Evolutionary conservation across 2,797 vertebrate genomes (phyloP), one percentile per base, ranked within the genome.

Genomic region (Danio jaintianensis): DNA sequence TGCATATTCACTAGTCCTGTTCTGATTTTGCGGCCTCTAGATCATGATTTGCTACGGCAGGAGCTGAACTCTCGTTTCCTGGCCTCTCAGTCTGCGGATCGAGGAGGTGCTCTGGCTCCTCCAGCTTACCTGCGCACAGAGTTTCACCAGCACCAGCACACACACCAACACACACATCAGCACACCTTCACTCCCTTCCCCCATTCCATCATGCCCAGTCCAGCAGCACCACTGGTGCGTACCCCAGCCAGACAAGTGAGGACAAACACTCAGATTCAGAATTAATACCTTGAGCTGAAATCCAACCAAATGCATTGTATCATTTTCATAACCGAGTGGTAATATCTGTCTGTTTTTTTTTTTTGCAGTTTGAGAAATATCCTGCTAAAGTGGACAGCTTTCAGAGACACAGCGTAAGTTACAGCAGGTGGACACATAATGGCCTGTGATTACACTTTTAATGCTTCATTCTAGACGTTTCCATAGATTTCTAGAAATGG

Each of bases 111-210:
- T 1, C 90, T 98, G 85, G 96, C 96, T 74, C 96, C 97, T 0
- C 96, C 97, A 0, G 96, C 96, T 2, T 99, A 98, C 95, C 94
- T 98, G 93, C 95, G 97, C 90, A 98, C 98, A 0, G 97, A 99
- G 94, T 99, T 98, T 93, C 98, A 99, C 91, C 98, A 99, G 90
- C 97, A 99, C 92, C 97, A 99, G 93, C 97, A 99, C 94, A 98
- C 96, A 8, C 98, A 99, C 92, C 98, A 99, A 92, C 98, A 99
- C 94, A 99, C 97, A 18, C 98, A 99, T 95, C 97, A 99, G 95
- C 98, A 99, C 92, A 99, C 97, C 91, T 99, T 99, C 94, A 98
- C 97, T 10, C 98, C 98, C 69, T 99, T 98, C 89, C 96, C 96
- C 74, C 96, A 98, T 93, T 75, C 96, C 94, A 96, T 98, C 95